Evolutionary conservation across 1,140 invertebrate species (phyloP).

Genomic region (Kradibia gibbosae): DNA sequence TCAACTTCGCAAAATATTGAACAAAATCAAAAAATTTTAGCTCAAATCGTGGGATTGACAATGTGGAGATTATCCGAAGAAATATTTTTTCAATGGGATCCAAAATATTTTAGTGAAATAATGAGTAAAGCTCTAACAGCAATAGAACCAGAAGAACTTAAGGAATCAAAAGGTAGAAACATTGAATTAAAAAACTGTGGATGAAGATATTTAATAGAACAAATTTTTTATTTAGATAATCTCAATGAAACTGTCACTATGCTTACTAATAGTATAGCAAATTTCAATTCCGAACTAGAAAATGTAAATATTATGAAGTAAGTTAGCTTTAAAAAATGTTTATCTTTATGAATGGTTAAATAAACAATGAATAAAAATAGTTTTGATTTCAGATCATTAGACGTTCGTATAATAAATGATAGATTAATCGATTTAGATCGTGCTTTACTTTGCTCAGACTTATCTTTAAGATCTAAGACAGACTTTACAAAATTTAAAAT

Average conservation of each 20-base stretch:
- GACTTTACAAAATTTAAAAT: constrained; percentile 73
- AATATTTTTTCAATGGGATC: constrained; percentile 64
- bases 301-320: constrained; percentile 54
- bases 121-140: constrained; percentile 52
- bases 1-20: constrained; percentile 38
- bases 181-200: neutral
- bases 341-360: constrained; percentile 26
- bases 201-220: neutral
- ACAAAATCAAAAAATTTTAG: constrained; percentile 55
- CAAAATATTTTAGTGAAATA: constrained; percentile 59
- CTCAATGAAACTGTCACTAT: constrained; percentile 50
- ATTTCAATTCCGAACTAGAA: constrained; percentile 56
- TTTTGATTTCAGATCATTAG: constrained; percentile 61
- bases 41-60: constrained; percentile 61
- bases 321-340: constrained; percentile 42
- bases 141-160: constrained; percentile 52
- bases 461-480: constrained; percentile 71
- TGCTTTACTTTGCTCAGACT: constrained; percentile 61
- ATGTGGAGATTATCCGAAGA: constrained; percentile 68
- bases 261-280: constrained; percentile 47
- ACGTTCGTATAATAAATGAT: constrained; percentile 66
- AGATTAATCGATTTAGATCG: constrained; percentile 62
- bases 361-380: no score
- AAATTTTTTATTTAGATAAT: constrained; percentile 51
- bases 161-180: constrained; percentile 57